Base-by-base conservation (phyloP, 2,797 vertebrate species). In the Poeciliopsis turneri region DNA sequence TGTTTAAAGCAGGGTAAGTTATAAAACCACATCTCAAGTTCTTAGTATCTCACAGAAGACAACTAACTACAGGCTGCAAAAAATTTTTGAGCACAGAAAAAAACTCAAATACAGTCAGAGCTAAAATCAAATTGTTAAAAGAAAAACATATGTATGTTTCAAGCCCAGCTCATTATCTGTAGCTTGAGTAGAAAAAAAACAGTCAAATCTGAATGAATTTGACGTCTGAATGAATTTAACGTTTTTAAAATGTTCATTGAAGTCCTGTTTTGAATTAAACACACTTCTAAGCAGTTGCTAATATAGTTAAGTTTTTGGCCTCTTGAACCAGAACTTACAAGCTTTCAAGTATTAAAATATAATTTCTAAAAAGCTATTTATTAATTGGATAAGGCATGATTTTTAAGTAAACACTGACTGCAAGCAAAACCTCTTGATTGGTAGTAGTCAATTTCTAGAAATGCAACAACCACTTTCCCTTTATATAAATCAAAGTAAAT, bases 331-430 rank as follows among this genome's bases (percentile, higher is more conserved):
- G 49, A 70, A 70, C 1, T 6, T 53, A 10, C 4, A 20, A 25
- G 11, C 36, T 74, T 10, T 51, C n/a, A 18, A 15, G n/a, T 59
- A 61, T 39, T 72, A 25, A 83, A 30, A 76, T 13, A 13, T 4
- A 76, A 64, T 74, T 68, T 76, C 82, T 74, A 41, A 79, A 57
- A 28, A 75, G 55, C 30, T 30, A 11, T 16, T 36, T 23, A 36
- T 72, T 76, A 5, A n/a, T 51, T 68, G 53, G 10, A 23, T 53
- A 28, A 33, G 72, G 47, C 73, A 43, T 28, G 20, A 71, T 72
- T 33, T 77, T 53, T 74, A 82, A 80, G 74, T 2, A 28, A 68
- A 28, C 46, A 73, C 76, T 76, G 51, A 55, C 25, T 18, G 28
- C 53, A n/a, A 57, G 25, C 53, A 57, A 57, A 28, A 10, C 25